Evolutionary conservation across 2,113 vertebrate genomes (phyloP), one percentile per base, ranked within the genome.

Genomic region (Terrapene triunguis): DNA sequence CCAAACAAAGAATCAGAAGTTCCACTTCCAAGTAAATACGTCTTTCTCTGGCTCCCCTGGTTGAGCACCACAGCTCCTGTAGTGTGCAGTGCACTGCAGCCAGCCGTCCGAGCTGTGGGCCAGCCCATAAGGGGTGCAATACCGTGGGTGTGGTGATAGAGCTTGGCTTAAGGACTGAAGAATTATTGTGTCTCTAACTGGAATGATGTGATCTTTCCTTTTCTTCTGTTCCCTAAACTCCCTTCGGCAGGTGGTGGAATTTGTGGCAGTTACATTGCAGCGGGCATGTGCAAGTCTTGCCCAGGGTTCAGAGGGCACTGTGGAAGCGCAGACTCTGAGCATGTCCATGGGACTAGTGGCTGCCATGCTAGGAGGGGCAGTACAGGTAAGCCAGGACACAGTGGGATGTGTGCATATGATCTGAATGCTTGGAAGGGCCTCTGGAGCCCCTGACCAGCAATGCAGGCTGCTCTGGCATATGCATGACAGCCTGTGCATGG

Each of bases 331-430:
- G 98, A 99, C 99, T 1, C 98, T 99, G 29, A 99, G 99, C 96
- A 99, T 99, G 99, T 99, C 98, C 59, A 99, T 99, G 98, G 99
- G 99, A 82, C 98, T 99, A 2, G 98, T 99, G 97, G 99, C 99
- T 0, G 98, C 99, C 76, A 82, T 99, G 91, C 98, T 99, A 1
- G 98, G 99, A 5, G 99, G 98, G 92, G 98, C 98, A 2, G 95
- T 98, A 35, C 98, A 99, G 99, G 99, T 99, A 97, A 96, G 97
- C 82, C 19, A 4, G 27, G 42, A 29, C 13, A 35, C 1, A 0
- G 21, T 0, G 3, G 55, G 88, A 9, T 48, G 2, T 10, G 27
- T 27, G 10, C 42, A 38, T 0, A 0, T 32, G 0, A 7, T 5
- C 50, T 54, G 17, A 35, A 11, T 35, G 32, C 44, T 44, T 22